Base-by-base conservation (phyloP, 92 coral and sea anemone species). In the Porites evermanni region DNA sequence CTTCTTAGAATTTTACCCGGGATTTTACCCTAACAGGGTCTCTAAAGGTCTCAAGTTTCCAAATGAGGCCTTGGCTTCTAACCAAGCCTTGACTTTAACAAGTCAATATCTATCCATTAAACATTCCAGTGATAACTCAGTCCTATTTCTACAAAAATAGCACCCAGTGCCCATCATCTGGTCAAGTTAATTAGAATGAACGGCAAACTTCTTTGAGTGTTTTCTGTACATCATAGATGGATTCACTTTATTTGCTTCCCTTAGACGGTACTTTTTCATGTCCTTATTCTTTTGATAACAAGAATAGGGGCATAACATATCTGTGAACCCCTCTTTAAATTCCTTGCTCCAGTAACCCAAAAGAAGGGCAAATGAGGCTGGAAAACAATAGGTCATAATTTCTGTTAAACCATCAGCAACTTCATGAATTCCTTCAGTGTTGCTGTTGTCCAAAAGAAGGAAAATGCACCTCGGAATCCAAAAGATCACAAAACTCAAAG, bases 381-480 rank as follows among this genome's bases (percentile, higher is more conserved):
- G 94, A 64, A 90, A 94, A 70, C 98, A 94, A 79, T 94, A 94
- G 1, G 98, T 94, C 84, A 93, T 79, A 79, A 94, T 93, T 65
- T 94, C 98, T 2, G 98, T 94, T 67, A 92, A 67, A 0, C 98
- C 98, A 79, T 94, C 98, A 2, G 94, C 98, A 20, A 89, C 88
- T 65, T 94, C 96, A 79, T 94, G 96, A 11, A 93, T 86, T 61
- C 93, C 91, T 79, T 84, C 79, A 9, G 91, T 86, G 60, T 91
- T 91, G 77, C 96, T 94, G 79, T 94, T 94, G 72, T 93, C 98
- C 19, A 94, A 84, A 52, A 94, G 90, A 24, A 94, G 92, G 74
- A 94, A 94, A 38, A 94, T 84, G 64, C 98, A 94, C 50, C 98
- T 85, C 7, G 98, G 98, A 53, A 94, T 88, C 98, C 98, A 94